Percentiles rank a stretch among this genome's conserved stretches.
phyloP scores from a whole-genome alignment of 2,888 invertebrate species.

The Cataglyphis albicans region DNA sequence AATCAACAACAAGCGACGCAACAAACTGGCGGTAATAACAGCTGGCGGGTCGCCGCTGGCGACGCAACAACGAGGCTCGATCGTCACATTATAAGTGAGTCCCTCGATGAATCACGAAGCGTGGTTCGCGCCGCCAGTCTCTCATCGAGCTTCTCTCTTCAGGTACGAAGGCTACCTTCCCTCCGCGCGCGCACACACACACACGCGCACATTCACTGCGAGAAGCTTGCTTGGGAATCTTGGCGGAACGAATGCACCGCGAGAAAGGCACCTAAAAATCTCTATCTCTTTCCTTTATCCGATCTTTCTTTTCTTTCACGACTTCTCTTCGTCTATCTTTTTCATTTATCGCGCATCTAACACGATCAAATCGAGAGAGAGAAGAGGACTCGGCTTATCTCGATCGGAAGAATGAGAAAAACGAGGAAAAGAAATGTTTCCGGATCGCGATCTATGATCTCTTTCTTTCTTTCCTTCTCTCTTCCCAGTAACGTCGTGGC shows the following conservation, averaged over 20 bases:
- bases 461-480: neutral
- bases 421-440: neutral
- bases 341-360: slow-evolving; percentile 6
- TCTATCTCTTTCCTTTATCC: neutral
- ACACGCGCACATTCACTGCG: slow-evolving; percentile 19
- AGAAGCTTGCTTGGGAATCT: slow-evolving; percentile 1
- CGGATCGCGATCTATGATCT: slow-evolving; percentile 37
- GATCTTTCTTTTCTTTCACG: neutral
- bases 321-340: slow-evolving; percentile 1
- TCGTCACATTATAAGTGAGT: slow-evolving; percentile 29
- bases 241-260: neutral
- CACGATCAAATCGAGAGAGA: neutral
- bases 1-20: slow-evolving; percentile 10
- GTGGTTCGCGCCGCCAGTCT: neutral
- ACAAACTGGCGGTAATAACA: slow-evolving; percentile 4
- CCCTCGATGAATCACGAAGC: neutral
- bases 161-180: neutral
- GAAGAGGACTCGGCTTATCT: neutral
- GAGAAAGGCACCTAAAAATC: slow-evolving; percentile 6
- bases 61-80: neutral
- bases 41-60: slow-evolving; percentile 10
- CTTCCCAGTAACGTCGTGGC: neutral
- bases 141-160: slow-evolving; percentile 13
- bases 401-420: neutral
- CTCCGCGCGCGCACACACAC: slow-evolving; percentile 12